Conservation (phyloP, 2,888 invertebrate species). For the Yponomeuta sedellus region DNA sequence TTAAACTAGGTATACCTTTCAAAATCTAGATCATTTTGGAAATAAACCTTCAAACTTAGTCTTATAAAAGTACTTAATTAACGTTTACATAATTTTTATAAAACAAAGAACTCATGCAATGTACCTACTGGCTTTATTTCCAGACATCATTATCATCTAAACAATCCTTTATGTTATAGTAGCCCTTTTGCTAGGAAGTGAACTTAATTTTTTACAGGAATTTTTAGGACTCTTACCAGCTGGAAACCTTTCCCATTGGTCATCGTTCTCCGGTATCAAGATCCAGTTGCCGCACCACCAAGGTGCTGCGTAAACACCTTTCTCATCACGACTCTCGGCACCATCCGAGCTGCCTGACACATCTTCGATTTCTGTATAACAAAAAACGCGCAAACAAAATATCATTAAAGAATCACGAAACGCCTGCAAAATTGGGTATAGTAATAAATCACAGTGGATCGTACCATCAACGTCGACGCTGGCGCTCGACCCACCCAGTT, state of each 20-base stretch:
- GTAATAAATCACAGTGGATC: constrained; percentile 5
- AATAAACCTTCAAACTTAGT: no score
- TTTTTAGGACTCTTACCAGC: constrained; percentile 42
- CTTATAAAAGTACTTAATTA: no score
- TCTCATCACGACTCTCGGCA: constrained; percentile 76
- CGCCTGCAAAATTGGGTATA: background rate
- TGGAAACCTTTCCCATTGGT: constrained; percentile 65
- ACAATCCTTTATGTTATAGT: no score
- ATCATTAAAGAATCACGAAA: constrained; percentile 6
- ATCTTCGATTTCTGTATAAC: constrained; percentile 73
- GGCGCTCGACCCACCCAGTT: constrained; percentile 81
- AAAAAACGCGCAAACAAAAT: background rate
- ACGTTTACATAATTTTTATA: no score
- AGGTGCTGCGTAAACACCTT: constrained; percentile 86
- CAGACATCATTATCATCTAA: no score
- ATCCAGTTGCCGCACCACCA: constrained; percentile 89
- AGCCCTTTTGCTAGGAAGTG: no score
- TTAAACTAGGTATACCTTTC: no score
- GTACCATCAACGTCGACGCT: constrained; percentile 77
- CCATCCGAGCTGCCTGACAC: constrained; percentile 68
- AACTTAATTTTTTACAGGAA: no score
- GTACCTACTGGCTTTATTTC: no score
- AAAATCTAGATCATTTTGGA: no score
- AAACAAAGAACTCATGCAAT: no score
- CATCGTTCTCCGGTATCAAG: constrained; percentile 58